Percentiles rank a stretch among this genome's conserved stretches.
phyloP scores from a whole-genome alignment of 2,888 invertebrate species.

The Caradrina kadenii region DNA sequence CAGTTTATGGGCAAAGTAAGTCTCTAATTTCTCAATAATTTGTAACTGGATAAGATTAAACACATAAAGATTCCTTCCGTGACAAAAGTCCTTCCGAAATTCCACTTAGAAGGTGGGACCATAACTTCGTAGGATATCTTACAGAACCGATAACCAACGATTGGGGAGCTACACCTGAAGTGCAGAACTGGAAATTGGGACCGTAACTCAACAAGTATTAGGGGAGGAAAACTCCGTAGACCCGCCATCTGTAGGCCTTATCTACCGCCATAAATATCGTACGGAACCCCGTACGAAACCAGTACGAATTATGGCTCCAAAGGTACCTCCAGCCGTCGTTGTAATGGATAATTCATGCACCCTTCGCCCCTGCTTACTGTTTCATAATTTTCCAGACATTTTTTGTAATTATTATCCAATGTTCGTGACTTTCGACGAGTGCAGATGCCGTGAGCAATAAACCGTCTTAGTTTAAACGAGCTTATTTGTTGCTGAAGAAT shows the following conservation, averaged over 20 bases:
- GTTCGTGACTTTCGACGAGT: conserved; percentile 72
- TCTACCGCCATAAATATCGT: conserved; percentile 87
- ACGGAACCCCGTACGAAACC: conserved; percentile 82
- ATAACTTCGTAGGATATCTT: conserved; percentile 55
- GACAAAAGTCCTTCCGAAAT: conserved; percentile 55
- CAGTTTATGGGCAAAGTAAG: conserved; percentile 46
- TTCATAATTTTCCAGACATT: conserved; percentile 84
- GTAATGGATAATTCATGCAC: conserved; percentile 90
- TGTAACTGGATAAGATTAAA: conserved; percentile 55
- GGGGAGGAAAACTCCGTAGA: conserved; percentile 87
- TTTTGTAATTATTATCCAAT: conserved; percentile 82
- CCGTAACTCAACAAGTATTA: conserved; percentile 90
- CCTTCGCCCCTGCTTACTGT: conserved; percentile 74
- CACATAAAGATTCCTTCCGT: conserved; percentile 52
- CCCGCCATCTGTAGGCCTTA: conserved; percentile 89
- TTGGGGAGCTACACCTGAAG: conserved; percentile 82
- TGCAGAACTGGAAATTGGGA: conserved; percentile 88
- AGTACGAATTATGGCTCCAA: conserved; percentile 86
- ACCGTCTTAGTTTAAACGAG: conserved; percentile 46
- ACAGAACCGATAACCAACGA: conserved; percentile 64
- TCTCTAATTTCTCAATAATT: conserved; percentile 58
- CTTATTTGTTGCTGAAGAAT: conserved; percentile 30
- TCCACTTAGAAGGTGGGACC: conserved; percentile 27
- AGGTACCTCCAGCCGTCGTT: conserved; percentile 82
- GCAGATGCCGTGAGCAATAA: conserved; percentile 55